These are phyloP conservation scores for Malurus splendens DNA, from an alignment of 2,797 vertebrate genomes.

Conservation along the genomic window DNA sequence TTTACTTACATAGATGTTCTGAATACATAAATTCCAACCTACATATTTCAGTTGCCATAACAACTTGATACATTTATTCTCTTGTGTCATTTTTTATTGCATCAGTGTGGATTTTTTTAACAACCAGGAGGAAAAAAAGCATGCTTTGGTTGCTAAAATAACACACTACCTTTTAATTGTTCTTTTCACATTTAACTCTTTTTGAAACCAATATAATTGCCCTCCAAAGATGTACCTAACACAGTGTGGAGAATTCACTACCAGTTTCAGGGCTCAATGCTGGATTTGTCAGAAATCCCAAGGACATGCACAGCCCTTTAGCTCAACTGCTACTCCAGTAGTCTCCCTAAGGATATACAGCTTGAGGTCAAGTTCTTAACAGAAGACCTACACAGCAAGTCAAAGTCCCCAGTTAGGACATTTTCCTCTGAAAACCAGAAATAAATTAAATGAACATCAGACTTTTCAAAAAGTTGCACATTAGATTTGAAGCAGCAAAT, in stretches of 20 bases:
- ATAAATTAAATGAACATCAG: neutral
- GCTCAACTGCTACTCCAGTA: neutral
- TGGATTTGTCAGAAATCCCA: neutral
- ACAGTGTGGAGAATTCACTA: neutral
- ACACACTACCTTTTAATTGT: slow-evolving; percentile 58
- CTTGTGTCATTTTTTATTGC: slow-evolving; percentile 66
- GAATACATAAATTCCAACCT: slow-evolving; percentile 70
- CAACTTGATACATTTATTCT: slow-evolving; percentile 71
- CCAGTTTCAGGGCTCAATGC: neutral
- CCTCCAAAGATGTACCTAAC: slow-evolving; percentile 13
- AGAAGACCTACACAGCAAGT: neutral
- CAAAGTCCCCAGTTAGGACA: neutral
- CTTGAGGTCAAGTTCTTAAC: neutral
- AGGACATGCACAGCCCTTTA: neutral
- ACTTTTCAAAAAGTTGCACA: neutral
- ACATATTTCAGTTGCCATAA: slow-evolving; percentile 72
- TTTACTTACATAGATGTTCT: slow-evolving; percentile 65
- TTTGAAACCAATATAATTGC: slow-evolving; percentile 45
- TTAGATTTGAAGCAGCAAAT: neutral
- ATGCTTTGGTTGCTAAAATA: slow-evolving; percentile 59
- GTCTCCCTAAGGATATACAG: neutral
- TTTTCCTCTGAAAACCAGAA: neutral
- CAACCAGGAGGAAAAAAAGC: neutral
- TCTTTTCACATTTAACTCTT: slow-evolving; percentile 52
- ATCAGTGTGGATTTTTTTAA: neutral